Base-by-base conservation (phyloP, 1,140 invertebrate genomes). In the Dufourea novaeangliae region DNA sequence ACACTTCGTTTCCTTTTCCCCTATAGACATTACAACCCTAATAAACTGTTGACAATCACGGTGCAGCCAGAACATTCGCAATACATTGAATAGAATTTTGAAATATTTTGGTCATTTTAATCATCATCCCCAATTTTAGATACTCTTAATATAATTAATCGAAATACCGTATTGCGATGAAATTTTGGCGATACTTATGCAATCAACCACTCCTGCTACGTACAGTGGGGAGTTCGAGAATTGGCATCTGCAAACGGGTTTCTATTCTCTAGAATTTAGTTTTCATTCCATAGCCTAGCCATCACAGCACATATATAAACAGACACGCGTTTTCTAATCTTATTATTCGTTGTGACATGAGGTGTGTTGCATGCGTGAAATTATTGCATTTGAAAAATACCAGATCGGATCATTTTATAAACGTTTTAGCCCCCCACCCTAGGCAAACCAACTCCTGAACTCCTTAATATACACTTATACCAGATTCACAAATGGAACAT, bases 1-100 rank as follows among this genome's bases (percentile, higher is more conserved):
- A 61, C 50, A 34, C 44, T 79, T 63, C 46, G 66, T 67, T 74
- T 84, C 11, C 41, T 61, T 25, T 59, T 76, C 41, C 50, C 68
- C 62, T 56, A 57, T 57, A 72, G 46, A 59, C 50, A 61, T 67
- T 46, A 61, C n/a, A 27, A 70, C 41, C 52, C 57, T 72, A 61
- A 22, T 68, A n/a, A 70, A 66, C 71, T 27, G 46, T 37, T 59
- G 52, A 34, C 46, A 44, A 20, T 50, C 22, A 32, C 37, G 22
- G 52, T 22, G 44, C 56, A 22, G 41, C 74, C 41, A 52, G 25
- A 67, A 67, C 54, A 52, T 80, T 59, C 46, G 46, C 46, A 52
- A 52, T 52, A 22, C 46, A 52, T 17, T 1, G 1, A 52, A 52
- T 52, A 8, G 46, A 52, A 22, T 52, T 52, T 17, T 52, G 20